phyloP scores from a whole-genome alignment of 2,113 vertebrate species.

The Marcusenius ussheri region DNA sequence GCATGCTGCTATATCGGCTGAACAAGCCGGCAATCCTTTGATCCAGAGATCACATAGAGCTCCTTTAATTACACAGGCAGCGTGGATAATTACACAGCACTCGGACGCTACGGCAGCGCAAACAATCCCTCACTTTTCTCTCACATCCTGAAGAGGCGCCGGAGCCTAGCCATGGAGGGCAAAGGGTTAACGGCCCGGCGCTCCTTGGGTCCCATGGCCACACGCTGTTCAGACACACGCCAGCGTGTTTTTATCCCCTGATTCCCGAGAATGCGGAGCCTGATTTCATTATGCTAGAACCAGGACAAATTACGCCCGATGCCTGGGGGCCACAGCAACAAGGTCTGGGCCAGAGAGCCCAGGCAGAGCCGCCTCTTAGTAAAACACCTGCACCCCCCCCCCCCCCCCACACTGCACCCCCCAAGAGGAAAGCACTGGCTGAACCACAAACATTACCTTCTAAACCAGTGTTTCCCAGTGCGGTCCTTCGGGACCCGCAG shows the following conservation, averaged over 20 bases:
- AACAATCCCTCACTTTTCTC: background rate
- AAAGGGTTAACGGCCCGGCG: background rate
- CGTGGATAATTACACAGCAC: background rate
- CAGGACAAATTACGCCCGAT: background rate
- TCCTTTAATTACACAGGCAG: slow-evolving; percentile 7
- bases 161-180: background rate
- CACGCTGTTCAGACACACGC: background rate
- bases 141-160: background rate
- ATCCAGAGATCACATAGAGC: background rate
- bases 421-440: background rate
- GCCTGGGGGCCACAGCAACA: background rate
- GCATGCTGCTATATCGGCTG: background rate
- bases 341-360: background rate
- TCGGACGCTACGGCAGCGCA: background rate
- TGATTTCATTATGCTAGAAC: background rate
- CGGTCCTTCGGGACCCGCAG: background rate
- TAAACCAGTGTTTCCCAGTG: background rate
- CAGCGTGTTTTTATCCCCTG: background rate
- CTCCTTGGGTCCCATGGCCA: background rate
- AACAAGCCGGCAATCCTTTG: background rate
- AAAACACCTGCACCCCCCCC: background rate
- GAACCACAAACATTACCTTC: background rate
- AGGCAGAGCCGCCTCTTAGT: background rate
- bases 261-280: background rate
- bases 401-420: background rate